Conservation (phyloP, 2,888 invertebrate species). For the Dasypolia templi region DNA sequence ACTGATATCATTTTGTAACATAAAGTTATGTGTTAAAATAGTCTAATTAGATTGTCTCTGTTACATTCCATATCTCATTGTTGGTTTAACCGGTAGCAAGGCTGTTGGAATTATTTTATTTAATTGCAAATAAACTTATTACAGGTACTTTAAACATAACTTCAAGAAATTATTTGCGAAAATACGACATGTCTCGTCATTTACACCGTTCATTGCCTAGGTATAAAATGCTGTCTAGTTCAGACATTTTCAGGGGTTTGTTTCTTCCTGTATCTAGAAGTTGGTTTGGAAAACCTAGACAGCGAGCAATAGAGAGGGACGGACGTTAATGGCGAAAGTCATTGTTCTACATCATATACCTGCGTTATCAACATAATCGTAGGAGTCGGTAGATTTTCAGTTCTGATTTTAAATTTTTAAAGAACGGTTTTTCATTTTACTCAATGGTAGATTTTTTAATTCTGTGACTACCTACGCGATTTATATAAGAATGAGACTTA, state of each 20-base stretch:
- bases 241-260: background rate
- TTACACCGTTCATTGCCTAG: constrained; percentile 3
- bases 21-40: constrained; percentile 37
- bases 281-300: background rate
- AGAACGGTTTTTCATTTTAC: background rate
- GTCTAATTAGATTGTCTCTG: constrained; percentile 49
- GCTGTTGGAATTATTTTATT: constrained; percentile 13
- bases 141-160: constrained; percentile 11
- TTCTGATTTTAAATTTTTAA: background rate
- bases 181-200: constrained; percentile 24
- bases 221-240: background rate
- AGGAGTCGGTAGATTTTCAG: background rate
- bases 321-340: background rate
- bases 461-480: background rate
- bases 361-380: background rate
- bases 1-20: constrained; percentile 34
- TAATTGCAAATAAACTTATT: constrained; percentile 36
- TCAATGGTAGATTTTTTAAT: background rate
- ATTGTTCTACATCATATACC: background rate
- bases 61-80: constrained; percentile 31
- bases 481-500: background rate
- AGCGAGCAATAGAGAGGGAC: background rate
- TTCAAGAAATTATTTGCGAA: constrained; percentile 15
- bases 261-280: background rate
- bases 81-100: constrained; percentile 32